These are phyloP conservation scores for Brachionus plicatilis DNA, from an alignment of 1,140 invertebrate genomes.

Conservation along the genomic window DNA sequence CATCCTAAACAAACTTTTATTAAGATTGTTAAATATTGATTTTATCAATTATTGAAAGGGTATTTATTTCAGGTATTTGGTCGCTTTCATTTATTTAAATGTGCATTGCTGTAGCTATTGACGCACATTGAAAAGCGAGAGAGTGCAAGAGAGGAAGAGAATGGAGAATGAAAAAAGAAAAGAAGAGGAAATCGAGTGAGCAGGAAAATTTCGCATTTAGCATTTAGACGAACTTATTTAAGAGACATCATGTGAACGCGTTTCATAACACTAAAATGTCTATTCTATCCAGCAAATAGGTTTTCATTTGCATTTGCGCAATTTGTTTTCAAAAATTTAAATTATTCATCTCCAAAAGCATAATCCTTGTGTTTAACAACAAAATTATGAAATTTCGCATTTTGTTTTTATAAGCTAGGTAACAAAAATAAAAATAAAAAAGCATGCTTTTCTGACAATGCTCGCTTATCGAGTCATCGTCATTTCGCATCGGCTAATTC, in stretches of 20 bases:
- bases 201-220: background rate
- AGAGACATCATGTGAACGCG: background rate
- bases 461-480: too few relatives aligned
- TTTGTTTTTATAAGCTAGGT: background rate
- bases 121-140: background rate
- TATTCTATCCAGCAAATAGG: background rate
- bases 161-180: background rate
- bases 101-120: background rate
- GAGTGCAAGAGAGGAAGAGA: background rate
- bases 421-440: too few relatives aligned
- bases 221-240: background rate
- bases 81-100: background rate
- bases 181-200: background rate
- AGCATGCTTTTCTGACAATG: too few relatives aligned
- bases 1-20: background rate
- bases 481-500: too few relatives aligned
- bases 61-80: background rate
- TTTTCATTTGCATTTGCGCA: background rate
- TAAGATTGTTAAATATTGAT: background rate
- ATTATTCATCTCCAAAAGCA: background rate
- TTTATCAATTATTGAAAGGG: background rate
- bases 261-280: slow-evolving; percentile 2
- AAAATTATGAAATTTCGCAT: slow-evolving; percentile 36
- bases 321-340: background rate
- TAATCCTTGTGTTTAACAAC: background rate